Base-by-base conservation (phyloP, 2,113 vertebrate genomes). In the Forbesichthys agassizii region DNA sequence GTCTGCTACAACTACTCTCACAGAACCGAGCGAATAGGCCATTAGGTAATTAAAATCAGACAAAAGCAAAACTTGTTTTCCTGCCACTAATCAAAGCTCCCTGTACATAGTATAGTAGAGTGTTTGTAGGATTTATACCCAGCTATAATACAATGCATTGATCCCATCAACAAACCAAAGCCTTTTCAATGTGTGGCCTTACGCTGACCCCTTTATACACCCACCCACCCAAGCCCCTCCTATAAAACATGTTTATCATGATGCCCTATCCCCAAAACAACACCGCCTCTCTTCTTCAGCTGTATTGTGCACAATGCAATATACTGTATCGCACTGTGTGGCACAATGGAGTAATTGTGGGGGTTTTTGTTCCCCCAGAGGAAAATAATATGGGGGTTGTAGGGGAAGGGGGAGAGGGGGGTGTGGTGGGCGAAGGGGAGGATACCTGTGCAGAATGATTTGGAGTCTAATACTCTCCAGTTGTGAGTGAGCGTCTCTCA, bases 271-370 rank as follows among this genome's bases (percentile, higher is more conserved):
- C 76, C 60, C 75, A 48, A 79, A 64, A 79, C 64, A 86, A 80
- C 79, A 79, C 70, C 71, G 67, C 63, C 48, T 76, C 76, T 73
- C 75, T 79, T 79, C 75, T 83, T 69, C 49, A 2, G 18, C 52
- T 82, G 71, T 83, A 88, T 86, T 86, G 74, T 84, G 71, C 76
- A 84, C 73, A 86, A 87, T 85, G 81, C 80, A 70, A 86, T 84
- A 77, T 84, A 85, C 63, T 69, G 84, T 72, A 66, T 60, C 68
- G 60, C 66, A 56, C 49, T 62, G 68, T 42, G 36, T 5, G 1
- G 5, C 77, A 87, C 77, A 89, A 88, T 82, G 68, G 71, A 74
- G 70, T 83, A 82, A 87, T 85, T 88, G 85, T 91, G 71, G 83
- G 79, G 72, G 61, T 68, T 42, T 66, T 51, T 13, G 1, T 27